Conservation (phyloP, 2,797 vertebrate species). For the Salarias fasciatus region DNA sequence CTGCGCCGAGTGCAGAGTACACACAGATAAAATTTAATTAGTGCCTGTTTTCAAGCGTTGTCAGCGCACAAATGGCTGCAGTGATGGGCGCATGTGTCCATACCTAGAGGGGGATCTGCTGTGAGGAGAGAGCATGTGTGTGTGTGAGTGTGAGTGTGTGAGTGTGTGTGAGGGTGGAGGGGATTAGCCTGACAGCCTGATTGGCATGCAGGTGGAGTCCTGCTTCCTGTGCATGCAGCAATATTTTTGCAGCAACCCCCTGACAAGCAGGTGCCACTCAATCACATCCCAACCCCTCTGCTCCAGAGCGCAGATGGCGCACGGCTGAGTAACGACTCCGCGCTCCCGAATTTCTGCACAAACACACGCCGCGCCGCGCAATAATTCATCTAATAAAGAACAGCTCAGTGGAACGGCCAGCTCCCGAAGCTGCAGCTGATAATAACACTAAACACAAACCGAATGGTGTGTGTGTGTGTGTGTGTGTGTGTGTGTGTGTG, state of each 20-base stretch:
- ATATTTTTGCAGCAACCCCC: conserved; percentile 85
- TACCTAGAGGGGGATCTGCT: conserved; percentile 50
- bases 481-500: too few relatives aligned
- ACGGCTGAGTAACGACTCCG: conserved; percentile 81
- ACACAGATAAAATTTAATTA: conserved; percentile 60
- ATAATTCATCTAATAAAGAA: conserved; percentile 23
- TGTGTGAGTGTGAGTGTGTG: not conserved
- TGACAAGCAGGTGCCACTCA: conserved; percentile 92
- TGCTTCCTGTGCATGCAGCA: conserved; percentile 78
- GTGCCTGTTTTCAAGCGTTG: conserved; percentile 30
- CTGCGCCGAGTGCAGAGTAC: conserved; percentile 26
- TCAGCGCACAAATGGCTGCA: conserved; percentile 36
- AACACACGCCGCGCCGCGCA: conserved; percentile 6
- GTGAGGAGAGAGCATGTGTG: conserved; percentile 32
- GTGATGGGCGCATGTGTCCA: conserved; percentile 48
- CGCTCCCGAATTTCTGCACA: conserved; percentile 28
- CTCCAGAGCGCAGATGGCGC: conserved; percentile 84
- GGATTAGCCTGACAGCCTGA: conserved; percentile 79
- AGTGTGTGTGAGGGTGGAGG: conserved; percentile 44
- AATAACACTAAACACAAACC: conserved; percentile 29
- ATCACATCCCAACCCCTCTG: conserved; percentile 76
- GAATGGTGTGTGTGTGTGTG: conserved; percentile 2
- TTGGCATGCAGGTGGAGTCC: conserved; percentile 87
- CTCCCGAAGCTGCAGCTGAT: conserved; percentile 14
- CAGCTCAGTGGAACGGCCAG: conserved; percentile 18